These are phyloP conservation scores for Steromphala cineraria DNA, from an alignment of 2,888 invertebrate species.

Conservation along the genomic window DNA sequence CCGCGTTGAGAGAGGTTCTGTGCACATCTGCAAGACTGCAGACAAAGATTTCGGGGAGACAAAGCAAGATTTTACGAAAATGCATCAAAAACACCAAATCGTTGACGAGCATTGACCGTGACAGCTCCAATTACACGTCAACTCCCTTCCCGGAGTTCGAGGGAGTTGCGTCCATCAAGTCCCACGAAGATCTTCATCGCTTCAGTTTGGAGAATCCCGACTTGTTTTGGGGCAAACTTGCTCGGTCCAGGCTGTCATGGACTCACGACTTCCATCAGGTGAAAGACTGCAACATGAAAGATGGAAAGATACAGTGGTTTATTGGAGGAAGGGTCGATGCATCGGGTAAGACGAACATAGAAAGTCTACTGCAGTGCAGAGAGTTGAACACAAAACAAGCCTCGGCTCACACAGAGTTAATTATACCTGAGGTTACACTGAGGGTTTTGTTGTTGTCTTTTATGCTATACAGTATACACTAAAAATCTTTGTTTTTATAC, in stretches of 20 bases:
- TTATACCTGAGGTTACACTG: no score
- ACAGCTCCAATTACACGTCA: slow-evolving; percentile 36
- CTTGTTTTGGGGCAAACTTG: slow-evolving; percentile 74
- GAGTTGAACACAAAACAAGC: no score
- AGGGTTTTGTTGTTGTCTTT: no score
- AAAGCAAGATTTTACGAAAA: neutral
- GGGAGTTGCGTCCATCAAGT: slow-evolving; percentile 46
- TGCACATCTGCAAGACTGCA: neutral
- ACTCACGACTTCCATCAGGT: slow-evolving; percentile 68
- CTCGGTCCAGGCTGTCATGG: slow-evolving; percentile 71
- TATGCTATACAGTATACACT: no score
- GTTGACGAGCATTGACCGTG: neutral
- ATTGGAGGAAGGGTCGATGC: slow-evolving; percentile 74
- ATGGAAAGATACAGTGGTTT: slow-evolving; percentile 74
- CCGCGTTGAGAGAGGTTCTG: neutral
- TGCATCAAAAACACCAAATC: neutral
- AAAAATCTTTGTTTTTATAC: no score
- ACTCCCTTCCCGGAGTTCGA: slow-evolving; percentile 70
- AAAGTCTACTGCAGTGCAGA: no score
- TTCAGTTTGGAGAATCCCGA: slow-evolving; percentile 71
- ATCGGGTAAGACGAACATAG: slow-evolving; percentile 66
- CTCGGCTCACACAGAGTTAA: no score
- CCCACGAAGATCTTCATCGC: slow-evolving; percentile 70
- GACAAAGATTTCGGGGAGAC: neutral
- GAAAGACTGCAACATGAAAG: slow-evolving; percentile 67